phyloP scores from a whole-genome alignment of 2,113 vertebrate species.

The Camarhynchus parvulus region DNA sequence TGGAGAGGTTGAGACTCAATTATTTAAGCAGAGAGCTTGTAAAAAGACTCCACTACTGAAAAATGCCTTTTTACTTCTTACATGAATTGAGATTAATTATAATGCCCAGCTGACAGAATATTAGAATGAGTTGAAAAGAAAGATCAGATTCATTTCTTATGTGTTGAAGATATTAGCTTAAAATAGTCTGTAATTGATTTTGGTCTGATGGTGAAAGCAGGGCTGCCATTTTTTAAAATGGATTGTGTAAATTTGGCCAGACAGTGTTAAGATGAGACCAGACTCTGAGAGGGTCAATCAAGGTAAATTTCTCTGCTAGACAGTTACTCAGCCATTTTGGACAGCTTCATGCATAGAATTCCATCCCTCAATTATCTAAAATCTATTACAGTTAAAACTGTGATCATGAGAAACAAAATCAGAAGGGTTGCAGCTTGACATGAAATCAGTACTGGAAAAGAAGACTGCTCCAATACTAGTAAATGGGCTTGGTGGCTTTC shows the following conservation, averaged over 20 bases:
- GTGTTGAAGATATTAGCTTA: conserved; percentile 32
- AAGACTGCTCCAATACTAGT: not conserved
- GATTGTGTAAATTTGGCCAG: not conserved
- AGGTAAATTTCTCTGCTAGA: not conserved
- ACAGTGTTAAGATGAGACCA: not conserved
- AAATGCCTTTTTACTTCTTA: conserved; percentile 11
- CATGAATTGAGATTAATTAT: conserved; percentile 21
- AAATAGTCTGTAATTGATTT: conserved; percentile 27
- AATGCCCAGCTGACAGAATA: not conserved
- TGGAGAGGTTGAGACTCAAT: not conserved
- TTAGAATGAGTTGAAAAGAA: not conserved
- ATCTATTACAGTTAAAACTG: not conserved
- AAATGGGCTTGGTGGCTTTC: not conserved
- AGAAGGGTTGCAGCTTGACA: not conserved
- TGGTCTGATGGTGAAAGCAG: not conserved
- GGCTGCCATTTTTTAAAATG: not conserved
- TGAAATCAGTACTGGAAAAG: not conserved
- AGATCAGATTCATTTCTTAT: not conserved
- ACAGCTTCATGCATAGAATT: not conserved
- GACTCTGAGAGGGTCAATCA: not conserved
- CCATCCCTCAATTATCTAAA: not conserved
- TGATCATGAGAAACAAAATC: not conserved
- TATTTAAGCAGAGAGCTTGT: not conserved
- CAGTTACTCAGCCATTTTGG: not conserved
- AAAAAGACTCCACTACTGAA: not conserved